Evolutionary conservation across 2,797 vertebrate species (phyloP).

Genomic region (Aplochiton taeniatus): DNA sequence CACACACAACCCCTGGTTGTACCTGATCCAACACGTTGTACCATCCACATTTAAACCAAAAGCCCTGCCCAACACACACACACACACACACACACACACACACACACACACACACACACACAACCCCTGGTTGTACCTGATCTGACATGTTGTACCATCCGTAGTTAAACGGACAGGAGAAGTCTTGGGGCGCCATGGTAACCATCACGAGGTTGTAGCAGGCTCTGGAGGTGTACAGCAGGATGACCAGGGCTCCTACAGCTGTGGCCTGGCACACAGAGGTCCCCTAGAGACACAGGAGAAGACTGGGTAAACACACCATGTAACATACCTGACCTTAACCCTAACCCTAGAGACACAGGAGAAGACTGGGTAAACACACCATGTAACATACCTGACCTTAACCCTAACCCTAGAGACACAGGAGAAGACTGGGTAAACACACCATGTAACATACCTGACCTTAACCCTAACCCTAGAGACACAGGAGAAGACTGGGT

Average conservation of each 20-base stretch:
- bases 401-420: too few relatives aligned
- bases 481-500: conserved; percentile 14
- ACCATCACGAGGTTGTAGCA: conserved; percentile 94
- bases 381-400: too few relatives aligned
- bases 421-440: conserved; percentile 4
- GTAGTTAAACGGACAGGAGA: conserved; percentile 89
- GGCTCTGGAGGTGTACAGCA: conserved; percentile 91
- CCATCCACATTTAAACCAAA: too few relatives aligned
- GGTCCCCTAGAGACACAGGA: conserved; percentile 78
- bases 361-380: too few relatives aligned
- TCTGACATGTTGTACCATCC: conserved; percentile 94
- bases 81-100: neutral
- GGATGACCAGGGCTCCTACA: conserved; percentile 84
- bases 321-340: too few relatives aligned
- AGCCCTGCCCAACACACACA: neutral
- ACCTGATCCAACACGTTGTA: too few relatives aligned
- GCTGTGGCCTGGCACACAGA: conserved; percentile 91
- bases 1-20: too few relatives aligned
- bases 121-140: conserved; percentile 79
- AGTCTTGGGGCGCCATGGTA: conserved; percentile 81
- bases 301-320: neutral
- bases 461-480: too few relatives aligned
- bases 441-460: too few relatives aligned
- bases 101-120: neutral
- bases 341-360: too few relatives aligned